A percentile compares a stretch with the other conserved stretches of the same genome.
Conservation (phyloP, 2,888 invertebrate species). For the Heteropelma amictum region DNA sequence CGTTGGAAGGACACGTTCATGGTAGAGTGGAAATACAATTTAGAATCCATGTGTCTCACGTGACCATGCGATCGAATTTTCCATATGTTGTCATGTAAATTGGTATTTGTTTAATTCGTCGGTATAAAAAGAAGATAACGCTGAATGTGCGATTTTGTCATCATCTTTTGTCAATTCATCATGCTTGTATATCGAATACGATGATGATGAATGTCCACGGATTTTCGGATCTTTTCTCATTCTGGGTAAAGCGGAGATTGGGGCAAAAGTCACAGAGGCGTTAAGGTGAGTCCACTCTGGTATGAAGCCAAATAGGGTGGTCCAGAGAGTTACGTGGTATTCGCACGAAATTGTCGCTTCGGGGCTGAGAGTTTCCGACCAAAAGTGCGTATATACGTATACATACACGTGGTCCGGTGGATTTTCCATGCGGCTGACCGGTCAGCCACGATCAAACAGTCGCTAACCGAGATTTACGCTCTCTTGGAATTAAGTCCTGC, state of each 20-base stretch:
- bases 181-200: no score
- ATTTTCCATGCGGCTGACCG: slow-evolving; percentile 53
- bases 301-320: slow-evolving; percentile 16
- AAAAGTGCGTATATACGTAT: slow-evolving; percentile 5
- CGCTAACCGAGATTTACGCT: slow-evolving; percentile 76
- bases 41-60: no score
- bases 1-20: not conserved
- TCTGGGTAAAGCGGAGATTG: not conserved
- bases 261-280: slow-evolving; percentile 50
- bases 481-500: slow-evolving; percentile 72
- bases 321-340: not conserved
- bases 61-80: no score
- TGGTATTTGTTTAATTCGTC: not conserved
- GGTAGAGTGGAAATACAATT: not conserved
- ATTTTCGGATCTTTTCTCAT: not conserved
- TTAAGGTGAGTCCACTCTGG: slow-evolving; percentile 45
- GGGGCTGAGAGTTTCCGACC: slow-evolving; percentile 26
- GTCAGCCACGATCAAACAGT: slow-evolving; percentile 73
- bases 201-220: not conserved
- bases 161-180: not conserved
- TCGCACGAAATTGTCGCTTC: slow-evolving; percentile 21
- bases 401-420: no score
- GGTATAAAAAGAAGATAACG: not conserved
- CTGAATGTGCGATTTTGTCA: not conserved
- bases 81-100: not conserved